phyloP scores from a whole-genome alignment of 2,888 invertebrate species.

The Smittia aterrima region DNA sequence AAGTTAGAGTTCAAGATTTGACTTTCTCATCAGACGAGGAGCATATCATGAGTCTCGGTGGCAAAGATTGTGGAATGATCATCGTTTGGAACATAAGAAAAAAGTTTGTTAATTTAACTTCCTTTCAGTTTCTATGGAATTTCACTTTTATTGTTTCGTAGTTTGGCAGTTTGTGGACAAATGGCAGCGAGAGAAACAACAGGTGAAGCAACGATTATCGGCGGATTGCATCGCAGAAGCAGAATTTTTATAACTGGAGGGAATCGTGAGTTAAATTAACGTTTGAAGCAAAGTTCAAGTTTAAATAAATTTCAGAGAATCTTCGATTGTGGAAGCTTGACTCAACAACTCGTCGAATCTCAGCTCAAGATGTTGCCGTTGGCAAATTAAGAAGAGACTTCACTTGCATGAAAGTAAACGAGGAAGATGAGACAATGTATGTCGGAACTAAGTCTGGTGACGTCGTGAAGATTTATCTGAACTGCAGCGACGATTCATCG shows the following conservation, averaged over 20 bases:
- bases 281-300: no score
- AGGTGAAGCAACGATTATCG: constrained; percentile 65
- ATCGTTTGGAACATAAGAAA: constrained; percentile 78
- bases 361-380: constrained; percentile 70
- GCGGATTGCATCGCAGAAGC: constrained; percentile 58
- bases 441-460: constrained; percentile 83
- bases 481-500: constrained; percentile 59
- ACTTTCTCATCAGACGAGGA: constrained; percentile 77
- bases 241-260: constrained; percentile 73
- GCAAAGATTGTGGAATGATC: constrained; percentile 84
- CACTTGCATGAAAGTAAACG: constrained; percentile 68
- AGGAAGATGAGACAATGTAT: constrained; percentile 70
- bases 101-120: constrained; percentile 46
- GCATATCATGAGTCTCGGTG: constrained; percentile 82
- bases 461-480: constrained; percentile 57
- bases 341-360: constrained; percentile 65
- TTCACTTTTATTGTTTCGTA: constrained; percentile 44
- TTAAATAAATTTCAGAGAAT: constrained; percentile 59
- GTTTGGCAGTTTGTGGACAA: constrained; percentile 62
- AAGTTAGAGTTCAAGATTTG: constrained; percentile 84
- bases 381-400: constrained; percentile 77
- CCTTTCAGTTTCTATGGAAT: neutral
- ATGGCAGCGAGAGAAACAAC: constrained; percentile 65
- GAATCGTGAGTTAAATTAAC: constrained; percentile 56
- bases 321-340: constrained; percentile 75